Percentiles rank a stretch among this genome's conserved stretches.
Evolutionary conservation across 2,888 invertebrate genomes (phyloP).

Genomic region (Parapristionchus giblindavisi): DNA sequence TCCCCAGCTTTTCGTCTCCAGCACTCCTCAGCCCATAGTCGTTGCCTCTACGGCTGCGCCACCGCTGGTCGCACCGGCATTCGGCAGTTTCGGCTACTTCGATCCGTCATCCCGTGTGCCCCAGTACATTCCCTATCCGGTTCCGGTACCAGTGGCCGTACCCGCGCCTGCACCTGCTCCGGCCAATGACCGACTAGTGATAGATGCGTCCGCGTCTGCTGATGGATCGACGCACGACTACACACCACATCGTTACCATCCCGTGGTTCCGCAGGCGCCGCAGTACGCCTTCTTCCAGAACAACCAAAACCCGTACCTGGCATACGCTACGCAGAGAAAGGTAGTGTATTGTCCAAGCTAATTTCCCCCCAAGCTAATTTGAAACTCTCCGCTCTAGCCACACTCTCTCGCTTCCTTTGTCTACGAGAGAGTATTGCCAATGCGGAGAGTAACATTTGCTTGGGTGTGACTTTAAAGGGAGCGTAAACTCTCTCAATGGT

Average conservation of each 20-base stretch:
- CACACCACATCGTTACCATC: neutral
- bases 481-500: too few relatives aligned
- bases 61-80: slow-evolving; percentile 12
- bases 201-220: slow-evolving; percentile 22
- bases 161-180: slow-evolving; percentile 13
- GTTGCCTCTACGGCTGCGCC: slow-evolving; percentile 17
- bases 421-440: too few relatives aligned
- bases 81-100: slow-evolving; percentile 32
- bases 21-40: neutral
- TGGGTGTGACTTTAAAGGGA: too few relatives aligned
- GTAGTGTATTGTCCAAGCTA: too few relatives aligned
- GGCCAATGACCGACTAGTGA: slow-evolving; percentile 13
- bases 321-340: slow-evolving; percentile 22
- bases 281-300: neutral
- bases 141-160: neutral
- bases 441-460: too few relatives aligned
- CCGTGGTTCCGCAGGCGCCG: neutral
- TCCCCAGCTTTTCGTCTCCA: neutral
- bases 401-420: too few relatives aligned
- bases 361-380: too few relatives aligned
- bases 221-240: slow-evolving; percentile 21
- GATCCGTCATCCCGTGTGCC: neutral
- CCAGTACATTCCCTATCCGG: slow-evolving; percentile 23
- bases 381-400: too few relatives aligned
- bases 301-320: slow-evolving; percentile 16